These are phyloP conservation scores for Coelinius sp. DNA, from an alignment of 2,888 invertebrate genomes.

Conservation along the genomic window DNA sequence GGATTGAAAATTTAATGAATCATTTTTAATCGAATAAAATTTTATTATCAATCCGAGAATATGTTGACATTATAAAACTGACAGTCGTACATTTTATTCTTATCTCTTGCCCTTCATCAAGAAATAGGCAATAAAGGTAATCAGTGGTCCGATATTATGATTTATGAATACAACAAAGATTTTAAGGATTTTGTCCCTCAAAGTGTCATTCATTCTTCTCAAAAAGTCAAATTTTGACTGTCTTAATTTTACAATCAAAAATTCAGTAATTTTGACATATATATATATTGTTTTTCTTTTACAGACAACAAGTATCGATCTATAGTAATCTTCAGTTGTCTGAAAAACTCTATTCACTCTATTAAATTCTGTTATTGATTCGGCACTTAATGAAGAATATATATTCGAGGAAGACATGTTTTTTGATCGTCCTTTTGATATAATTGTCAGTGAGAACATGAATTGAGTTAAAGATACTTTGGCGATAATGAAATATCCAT, in stretches of 20 bases:
- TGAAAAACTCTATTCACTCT: neutral
- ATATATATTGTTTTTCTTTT: neutral
- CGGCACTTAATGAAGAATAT: neutral
- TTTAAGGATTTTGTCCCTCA: neutral
- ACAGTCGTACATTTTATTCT: neutral
- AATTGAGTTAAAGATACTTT: neutral
- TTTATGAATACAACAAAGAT: neutral
- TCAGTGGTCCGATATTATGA: neutral
- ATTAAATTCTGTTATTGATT: neutral
- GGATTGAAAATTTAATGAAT: neutral
- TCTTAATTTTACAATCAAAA: neutral
- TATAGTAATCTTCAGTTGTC: neutral
- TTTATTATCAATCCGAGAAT: conserved; percentile 1
- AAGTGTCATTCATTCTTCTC: neutral
- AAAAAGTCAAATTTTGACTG: neutral
- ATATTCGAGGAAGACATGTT: neutral
- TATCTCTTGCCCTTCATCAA: neutral
- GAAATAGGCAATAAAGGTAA: neutral
- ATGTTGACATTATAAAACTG: neutral
- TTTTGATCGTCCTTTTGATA: neutral
- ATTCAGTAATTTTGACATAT: neutral
- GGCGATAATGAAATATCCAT: neutral
- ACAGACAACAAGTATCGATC: neutral
- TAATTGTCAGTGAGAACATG: neutral
- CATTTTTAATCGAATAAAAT: neutral